Evolutionary conservation across 2,888 invertebrate genomes (phyloP).

Genomic region (Chydorus sphaericus): DNA sequence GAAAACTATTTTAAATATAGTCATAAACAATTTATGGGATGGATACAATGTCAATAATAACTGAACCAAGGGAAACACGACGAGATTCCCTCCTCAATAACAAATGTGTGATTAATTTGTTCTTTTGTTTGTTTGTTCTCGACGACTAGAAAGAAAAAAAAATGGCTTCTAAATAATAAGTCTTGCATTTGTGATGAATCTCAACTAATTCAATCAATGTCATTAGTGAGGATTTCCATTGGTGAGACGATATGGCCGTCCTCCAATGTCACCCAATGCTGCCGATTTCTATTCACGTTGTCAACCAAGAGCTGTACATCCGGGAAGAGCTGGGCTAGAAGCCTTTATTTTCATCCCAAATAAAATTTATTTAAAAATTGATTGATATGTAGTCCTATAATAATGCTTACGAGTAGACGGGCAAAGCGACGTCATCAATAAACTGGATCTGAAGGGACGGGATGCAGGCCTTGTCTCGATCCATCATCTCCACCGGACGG

Average conservation of each 20-base stretch:
- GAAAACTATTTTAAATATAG: too few relatives aligned
- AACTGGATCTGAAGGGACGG: conserved; percentile 70
- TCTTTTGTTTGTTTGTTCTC: too few relatives aligned
- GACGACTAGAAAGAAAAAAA: not conserved
- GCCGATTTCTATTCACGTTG: conserved; percentile 39
- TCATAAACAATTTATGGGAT: too few relatives aligned
- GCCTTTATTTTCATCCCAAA: conserved; percentile 31
- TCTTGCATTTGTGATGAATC: too few relatives aligned
- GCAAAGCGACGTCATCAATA: conserved; percentile 38
- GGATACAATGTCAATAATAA: too few relatives aligned
- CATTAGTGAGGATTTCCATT: not conserved
- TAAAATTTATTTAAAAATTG: not conserved
- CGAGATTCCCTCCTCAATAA: too few relatives aligned
- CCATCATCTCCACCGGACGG: conserved; percentile 59
- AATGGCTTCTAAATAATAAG: not conserved
- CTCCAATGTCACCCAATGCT: conserved; percentile 42
- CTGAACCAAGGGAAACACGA: too few relatives aligned
- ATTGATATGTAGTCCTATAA: not conserved
- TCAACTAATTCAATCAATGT: conserved; percentile 1
- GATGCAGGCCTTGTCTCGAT: conserved; percentile 62
- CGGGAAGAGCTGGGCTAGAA: conserved; percentile 39
- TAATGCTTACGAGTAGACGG: conserved; percentile 36
- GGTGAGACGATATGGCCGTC: conserved; percentile 14
- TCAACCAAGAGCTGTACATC: conserved; percentile 32
- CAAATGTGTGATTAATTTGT: too few relatives aligned